These are phyloP conservation scores for Elgaria multicarinata DNA, from an alignment of 2,113 vertebrate genomes.

Conservation along the genomic window DNA sequence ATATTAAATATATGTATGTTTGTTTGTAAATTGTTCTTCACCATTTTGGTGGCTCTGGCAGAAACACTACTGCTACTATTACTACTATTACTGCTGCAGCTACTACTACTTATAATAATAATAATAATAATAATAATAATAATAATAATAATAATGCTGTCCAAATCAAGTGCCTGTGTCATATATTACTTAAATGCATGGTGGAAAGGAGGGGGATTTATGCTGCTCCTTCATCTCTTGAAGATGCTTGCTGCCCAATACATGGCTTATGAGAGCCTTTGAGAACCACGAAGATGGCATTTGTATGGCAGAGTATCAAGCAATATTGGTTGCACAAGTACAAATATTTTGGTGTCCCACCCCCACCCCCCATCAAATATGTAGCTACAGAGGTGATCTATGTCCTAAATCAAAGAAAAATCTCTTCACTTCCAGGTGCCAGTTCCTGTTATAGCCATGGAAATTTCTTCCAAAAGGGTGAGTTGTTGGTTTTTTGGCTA, in stretches of 20 bases:
- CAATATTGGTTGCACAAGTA: not conserved
- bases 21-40: no score
- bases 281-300: not conserved
- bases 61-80: no score
- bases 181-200: not conserved
- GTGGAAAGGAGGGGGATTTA: not conserved
- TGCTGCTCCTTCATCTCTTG: not conserved
- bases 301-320: not conserved
- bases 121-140: no score
- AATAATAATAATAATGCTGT: no score
- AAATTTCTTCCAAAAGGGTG: constrained; percentile 96
- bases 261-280: not conserved
- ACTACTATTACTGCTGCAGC: no score
- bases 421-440: constrained; percentile 80
- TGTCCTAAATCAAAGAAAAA: constrained; percentile 44
- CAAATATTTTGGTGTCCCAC: not conserved
- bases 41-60: no score
- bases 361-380: not conserved
- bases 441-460: constrained; percentile 87
- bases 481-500: constrained; percentile 61
- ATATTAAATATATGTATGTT: no score
- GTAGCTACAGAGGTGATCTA: not conserved
- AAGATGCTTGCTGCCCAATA: not conserved
- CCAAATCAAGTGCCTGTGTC: not conserved
- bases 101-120: no score